phyloP scores from a whole-genome alignment of 2,888 invertebrate genomes.

The Hypselothyrea guttata region DNA sequence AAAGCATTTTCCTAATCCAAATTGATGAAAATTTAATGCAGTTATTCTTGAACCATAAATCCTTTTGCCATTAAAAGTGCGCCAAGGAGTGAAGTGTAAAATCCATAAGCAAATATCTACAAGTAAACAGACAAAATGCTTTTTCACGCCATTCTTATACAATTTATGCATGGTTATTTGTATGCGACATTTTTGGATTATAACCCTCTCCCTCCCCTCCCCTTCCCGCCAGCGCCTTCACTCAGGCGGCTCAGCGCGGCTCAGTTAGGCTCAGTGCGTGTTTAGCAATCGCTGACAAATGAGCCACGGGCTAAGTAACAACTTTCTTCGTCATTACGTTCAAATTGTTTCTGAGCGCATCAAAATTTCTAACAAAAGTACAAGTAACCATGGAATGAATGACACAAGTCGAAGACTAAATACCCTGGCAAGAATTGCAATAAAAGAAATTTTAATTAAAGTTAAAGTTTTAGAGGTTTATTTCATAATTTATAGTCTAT shows the following conservation, averaged over 20 bases:
- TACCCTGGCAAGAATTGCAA: neutral
- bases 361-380: constrained; percentile 8
- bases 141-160: constrained; percentile 56
- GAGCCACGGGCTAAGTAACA: constrained; percentile 77
- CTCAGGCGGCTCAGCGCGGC: neutral
- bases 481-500: no score
- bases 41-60: neutral
- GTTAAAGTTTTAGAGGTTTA: no score
- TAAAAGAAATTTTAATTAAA: neutral
- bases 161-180: constrained; percentile 71
- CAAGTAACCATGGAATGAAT: neutral
- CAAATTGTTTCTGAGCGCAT: constrained; percentile 69
- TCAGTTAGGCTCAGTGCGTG: constrained; percentile 5
- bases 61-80: constrained; percentile 6
- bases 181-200: constrained; percentile 58
- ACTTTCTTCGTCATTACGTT: constrained; percentile 75
- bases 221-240: neutral
- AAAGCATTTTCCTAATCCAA: constrained; percentile 6
- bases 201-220: constrained; percentile 17
- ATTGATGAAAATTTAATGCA: constrained; percentile 6
- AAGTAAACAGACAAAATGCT: constrained; percentile 43
- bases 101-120: constrained; percentile 45
- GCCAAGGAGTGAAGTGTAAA: constrained; percentile 4
- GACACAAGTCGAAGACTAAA: neutral
- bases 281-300: constrained; percentile 73